Evolutionary conservation across 2,888 invertebrate species (phyloP).

Genomic region (Coleophora flavipennella): DNA sequence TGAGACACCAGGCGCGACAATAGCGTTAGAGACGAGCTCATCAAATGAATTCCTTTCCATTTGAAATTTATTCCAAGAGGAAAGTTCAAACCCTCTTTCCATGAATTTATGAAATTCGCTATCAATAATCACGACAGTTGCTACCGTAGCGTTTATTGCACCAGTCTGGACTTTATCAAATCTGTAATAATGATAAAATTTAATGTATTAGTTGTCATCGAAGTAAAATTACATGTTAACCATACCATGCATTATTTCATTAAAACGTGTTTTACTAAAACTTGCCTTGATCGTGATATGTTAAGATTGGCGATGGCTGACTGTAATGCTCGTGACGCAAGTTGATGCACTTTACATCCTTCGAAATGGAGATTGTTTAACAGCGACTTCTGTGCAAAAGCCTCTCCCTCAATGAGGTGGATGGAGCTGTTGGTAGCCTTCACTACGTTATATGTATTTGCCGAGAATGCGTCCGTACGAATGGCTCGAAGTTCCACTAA

Average conservation of each 20-base stretch:
- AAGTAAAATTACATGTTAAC: no score
- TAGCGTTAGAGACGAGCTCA: slow-evolving; percentile 67
- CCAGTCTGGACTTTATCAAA: slow-evolving; percentile 73
- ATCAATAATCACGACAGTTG: slow-evolving; percentile 71
- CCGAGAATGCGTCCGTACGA: slow-evolving; percentile 76
- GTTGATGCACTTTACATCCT: slow-evolving; percentile 69
- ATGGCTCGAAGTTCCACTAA: slow-evolving; percentile 67
- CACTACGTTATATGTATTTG: slow-evolving; percentile 76
- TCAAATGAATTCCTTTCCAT: slow-evolving; percentile 78
- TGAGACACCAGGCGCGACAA: slow-evolving; percentile 55
- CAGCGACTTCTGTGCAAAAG: slow-evolving; percentile 75
- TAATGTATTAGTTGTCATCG: no score
- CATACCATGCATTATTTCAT: no score
- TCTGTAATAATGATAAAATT: slow-evolving; percentile 67
- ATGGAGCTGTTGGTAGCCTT: slow-evolving; percentile 75
- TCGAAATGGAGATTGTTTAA: slow-evolving; percentile 74
- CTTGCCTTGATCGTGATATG: slow-evolving; percentile 76
- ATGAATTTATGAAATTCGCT: slow-evolving; percentile 75
- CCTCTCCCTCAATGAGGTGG: slow-evolving; percentile 72
- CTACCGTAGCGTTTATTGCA: slow-evolving; percentile 77
- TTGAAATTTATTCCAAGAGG: slow-evolving; percentile 75
- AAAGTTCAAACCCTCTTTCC: slow-evolving; percentile 74
- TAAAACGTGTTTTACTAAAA: neutral
- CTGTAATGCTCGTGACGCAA: slow-evolving; percentile 74
- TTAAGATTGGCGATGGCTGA: slow-evolving; percentile 77